Conservation (phyloP, 2,888 invertebrate species). For the Apamea crenata region DNA sequence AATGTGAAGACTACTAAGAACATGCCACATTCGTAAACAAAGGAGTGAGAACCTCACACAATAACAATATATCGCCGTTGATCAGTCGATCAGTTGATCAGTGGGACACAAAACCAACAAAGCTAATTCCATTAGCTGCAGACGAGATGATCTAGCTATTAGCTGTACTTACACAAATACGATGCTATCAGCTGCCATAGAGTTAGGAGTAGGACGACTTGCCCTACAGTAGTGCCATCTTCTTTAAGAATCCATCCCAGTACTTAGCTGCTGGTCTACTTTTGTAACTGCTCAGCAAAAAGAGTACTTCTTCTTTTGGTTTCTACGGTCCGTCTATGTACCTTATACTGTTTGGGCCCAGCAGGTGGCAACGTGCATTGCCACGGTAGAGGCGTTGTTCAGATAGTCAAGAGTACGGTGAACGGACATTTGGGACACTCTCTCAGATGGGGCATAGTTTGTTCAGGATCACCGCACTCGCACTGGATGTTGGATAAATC, state of each 20-base stretch:
- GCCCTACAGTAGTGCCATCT: not conserved
- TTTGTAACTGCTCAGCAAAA: not conserved
- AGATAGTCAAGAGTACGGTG: not conserved
- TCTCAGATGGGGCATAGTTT: not conserved
- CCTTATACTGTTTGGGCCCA: not conserved
- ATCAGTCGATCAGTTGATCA: conserved; percentile 58
- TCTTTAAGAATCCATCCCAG: not conserved
- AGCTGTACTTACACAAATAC: conserved; percentile 60
- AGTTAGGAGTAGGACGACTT: conserved; percentile 9
- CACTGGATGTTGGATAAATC: no score
- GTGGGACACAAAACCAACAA: conserved; percentile 61
- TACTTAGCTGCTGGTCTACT: not conserved
- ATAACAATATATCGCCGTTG: conserved; percentile 42
- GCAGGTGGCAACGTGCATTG: not conserved
- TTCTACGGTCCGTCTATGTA: not conserved
- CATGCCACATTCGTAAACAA: conserved; percentile 29
- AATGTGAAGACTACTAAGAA: not conserved
- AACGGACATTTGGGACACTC: not conserved
- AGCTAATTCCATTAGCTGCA: conserved; percentile 69
- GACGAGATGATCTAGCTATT: conserved; percentile 49
- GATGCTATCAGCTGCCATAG: conserved; percentile 34
- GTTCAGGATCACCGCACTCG: not conserved
- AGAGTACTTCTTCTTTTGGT: not conserved
- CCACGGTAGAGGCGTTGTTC: not conserved
- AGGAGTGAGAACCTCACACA: conserved; percentile 52